Evolutionary conservation across 2,797 vertebrate species (phyloP).

Genomic region (Lateolabrax maculatus): DNA sequence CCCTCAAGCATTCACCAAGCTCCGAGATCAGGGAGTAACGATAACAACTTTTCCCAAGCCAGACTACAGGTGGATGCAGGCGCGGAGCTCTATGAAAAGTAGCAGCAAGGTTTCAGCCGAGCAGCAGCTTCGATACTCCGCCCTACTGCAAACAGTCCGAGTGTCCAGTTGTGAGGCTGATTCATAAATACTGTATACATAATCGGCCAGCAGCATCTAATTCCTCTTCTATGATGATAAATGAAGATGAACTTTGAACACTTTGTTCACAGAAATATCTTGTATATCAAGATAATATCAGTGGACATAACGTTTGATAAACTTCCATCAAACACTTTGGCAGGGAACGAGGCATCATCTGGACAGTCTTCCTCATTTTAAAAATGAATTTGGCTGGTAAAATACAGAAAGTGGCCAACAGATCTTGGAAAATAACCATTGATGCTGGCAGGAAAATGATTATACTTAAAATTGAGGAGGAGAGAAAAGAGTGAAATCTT

Average conservation of each 20-base stretch:
- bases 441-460: constrained; percentile 10
- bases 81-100: neutral
- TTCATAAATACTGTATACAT: neutral
- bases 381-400: constrained; percentile 22
- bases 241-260: neutral
- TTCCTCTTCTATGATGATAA: neutral
- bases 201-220: neutral
- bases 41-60: neutral
- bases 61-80: neutral
- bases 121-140: neutral
- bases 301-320: neutral
- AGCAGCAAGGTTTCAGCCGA: neutral
- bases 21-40: neutral
- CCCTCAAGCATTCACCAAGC: neutral
- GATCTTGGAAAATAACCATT: neutral
- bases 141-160: neutral
- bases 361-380: neutral
- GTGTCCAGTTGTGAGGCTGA: neutral
- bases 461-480: neutral
- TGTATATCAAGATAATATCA: too few relatives aligned
- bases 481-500: neutral
- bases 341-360: neutral
- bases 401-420: constrained; percentile 1
- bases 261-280: neutral
- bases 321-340: neutral